Conservation (phyloP, 2,888 invertebrate species). For the Imbricaverruca yamaguchii region DNA sequence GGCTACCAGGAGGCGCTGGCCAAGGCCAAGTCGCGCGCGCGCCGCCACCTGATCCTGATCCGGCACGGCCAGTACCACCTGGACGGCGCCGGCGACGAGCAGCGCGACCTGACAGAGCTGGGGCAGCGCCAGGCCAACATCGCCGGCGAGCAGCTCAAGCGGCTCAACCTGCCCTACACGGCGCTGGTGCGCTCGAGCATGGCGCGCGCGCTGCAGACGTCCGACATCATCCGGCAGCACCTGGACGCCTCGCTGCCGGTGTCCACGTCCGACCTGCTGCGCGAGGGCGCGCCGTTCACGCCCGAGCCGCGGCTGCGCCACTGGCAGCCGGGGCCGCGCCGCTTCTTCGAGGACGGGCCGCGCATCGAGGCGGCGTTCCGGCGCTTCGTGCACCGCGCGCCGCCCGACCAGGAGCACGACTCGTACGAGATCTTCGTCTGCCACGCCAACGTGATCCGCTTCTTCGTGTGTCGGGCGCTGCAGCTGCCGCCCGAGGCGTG, state of each 20-base stretch:
- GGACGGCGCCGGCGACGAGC: conserved; percentile 29
- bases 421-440: conserved; percentile 87
- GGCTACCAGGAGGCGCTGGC: conserved; percentile 43
- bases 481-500: conserved; percentile 97
- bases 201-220: conserved; percentile 88
- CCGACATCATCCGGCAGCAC: conserved; percentile 65
- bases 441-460: conserved; percentile 88
- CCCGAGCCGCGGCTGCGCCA: conserved; percentile 84
- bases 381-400: conserved; percentile 84
- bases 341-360: conserved; percentile 88
- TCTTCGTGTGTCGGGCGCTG: conserved; percentile 56
- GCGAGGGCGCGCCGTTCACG: conserved; percentile 90
- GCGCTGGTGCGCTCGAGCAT: conserved; percentile 79
- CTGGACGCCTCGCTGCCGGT: conserved; percentile 50
- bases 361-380: conserved; percentile 94
- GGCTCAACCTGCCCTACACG: conserved; percentile 69
- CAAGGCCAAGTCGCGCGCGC: conserved; percentile 53
- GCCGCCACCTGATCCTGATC: conserved; percentile 78
- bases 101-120: conserved; percentile 60
- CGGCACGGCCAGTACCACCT: conserved; percentile 89
- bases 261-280: conserved; percentile 62
- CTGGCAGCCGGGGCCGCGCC: conserved; percentile 76
- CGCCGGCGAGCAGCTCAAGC: conserved; percentile 69
- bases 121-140: conserved; percentile 78
- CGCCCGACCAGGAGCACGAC: conserved; percentile 67